Evolutionary conservation across 1,140 invertebrate genomes (phyloP).

Genomic region (Drosophila murphyi): DNA sequence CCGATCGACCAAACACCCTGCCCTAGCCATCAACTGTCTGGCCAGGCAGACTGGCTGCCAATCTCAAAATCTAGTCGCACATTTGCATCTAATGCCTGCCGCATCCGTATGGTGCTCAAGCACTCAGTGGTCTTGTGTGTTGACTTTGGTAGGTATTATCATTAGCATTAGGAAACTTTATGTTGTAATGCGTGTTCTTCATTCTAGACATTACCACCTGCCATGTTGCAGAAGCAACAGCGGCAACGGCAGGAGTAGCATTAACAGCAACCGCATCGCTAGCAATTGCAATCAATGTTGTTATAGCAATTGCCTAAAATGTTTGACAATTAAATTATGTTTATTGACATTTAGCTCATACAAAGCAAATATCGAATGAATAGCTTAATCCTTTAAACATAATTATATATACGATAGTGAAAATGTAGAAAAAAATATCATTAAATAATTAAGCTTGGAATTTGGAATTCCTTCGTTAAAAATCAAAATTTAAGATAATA

Average conservation of each 20-base stretch:
- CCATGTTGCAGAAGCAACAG: slow-evolving; percentile 19
- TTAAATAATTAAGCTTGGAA: too few relatives aligned
- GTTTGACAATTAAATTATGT: slow-evolving; percentile 66
- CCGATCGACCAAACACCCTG: not conserved
- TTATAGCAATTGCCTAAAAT: slow-evolving; percentile 56
- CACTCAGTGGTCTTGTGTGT: slow-evolving; percentile 41
- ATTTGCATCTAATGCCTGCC: slow-evolving; percentile 48
- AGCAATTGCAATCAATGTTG: slow-evolving; percentile 64
- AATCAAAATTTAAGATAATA: too few relatives aligned
- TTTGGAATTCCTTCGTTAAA: too few relatives aligned
- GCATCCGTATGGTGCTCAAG: slow-evolving; percentile 42
- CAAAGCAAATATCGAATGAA: slow-evolving; percentile 5
- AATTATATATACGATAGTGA: too few relatives aligned
- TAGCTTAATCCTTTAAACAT: slow-evolving; percentile 10
- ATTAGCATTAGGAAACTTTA: slow-evolving; percentile 75
- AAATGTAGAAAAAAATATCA: too few relatives aligned
- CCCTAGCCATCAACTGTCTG: slow-evolving; percentile 9
- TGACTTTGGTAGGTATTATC: slow-evolving; percentile 78
- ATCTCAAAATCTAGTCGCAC: slow-evolving; percentile 28
- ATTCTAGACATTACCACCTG: slow-evolving; percentile 9
- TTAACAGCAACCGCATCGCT: slow-evolving; percentile 17
- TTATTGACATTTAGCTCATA: slow-evolving; percentile 29
- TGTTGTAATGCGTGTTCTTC: slow-evolving; percentile 56
- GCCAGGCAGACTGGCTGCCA: not conserved
- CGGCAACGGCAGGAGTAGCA: slow-evolving; percentile 4